Conservation (phyloP, 2,113 vertebrate species). For the Dromas ardeola region DNA sequence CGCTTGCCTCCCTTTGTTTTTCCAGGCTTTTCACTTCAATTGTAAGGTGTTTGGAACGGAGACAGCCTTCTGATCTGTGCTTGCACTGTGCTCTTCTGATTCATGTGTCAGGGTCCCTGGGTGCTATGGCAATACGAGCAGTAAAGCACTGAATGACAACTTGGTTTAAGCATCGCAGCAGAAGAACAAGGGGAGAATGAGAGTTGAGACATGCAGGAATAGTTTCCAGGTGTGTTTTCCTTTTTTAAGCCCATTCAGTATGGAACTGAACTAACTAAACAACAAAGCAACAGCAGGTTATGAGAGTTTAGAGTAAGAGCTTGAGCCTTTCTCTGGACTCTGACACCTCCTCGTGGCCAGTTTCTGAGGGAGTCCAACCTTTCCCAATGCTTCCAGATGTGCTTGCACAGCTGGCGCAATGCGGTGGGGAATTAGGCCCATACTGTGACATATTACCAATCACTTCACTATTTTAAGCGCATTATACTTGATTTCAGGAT, state of each 20-base stretch:
- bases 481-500: not conserved
- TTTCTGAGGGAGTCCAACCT: not conserved
- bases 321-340: not conserved
- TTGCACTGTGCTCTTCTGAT: not conserved
- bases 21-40: not conserved
- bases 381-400: not conserved
- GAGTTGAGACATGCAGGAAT: not conserved
- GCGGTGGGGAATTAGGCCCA: not conserved
- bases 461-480: not conserved
- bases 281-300: not conserved
- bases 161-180: not conserved
- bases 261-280: not conserved
- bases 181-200: not conserved
- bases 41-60: not conserved
- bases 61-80: not conserved
- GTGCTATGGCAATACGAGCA: not conserved
- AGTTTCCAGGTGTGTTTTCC: not conserved
- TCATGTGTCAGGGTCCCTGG: not conserved
- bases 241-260: not conserved
- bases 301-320: not conserved
- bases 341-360: not conserved
- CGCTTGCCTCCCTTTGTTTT: not conserved
- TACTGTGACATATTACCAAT: not conserved
- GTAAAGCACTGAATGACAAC: not conserved
- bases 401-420: not conserved